Percentiles rank a stretch among this genome's conserved stretches.
phyloP scores from a whole-genome alignment of 2,113 vertebrate species.

The Zapornia atra region DNA sequence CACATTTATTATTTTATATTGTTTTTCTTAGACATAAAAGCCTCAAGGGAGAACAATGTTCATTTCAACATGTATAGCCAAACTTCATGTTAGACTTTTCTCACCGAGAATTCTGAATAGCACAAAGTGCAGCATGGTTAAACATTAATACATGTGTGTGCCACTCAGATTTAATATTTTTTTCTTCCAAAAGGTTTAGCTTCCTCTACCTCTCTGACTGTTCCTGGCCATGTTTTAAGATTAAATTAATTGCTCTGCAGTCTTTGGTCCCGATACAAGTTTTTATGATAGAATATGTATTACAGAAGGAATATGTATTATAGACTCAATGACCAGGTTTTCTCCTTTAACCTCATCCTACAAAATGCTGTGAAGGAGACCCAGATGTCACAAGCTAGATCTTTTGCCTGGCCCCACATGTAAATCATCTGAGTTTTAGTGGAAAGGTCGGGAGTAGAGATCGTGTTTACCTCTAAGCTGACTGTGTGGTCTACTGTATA shows the following conservation, averaged over 20 bases:
- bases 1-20: not conserved
- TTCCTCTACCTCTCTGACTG: not conserved
- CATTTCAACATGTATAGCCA: not conserved
- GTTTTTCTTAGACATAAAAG: not conserved
- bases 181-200: not conserved
- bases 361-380: not conserved
- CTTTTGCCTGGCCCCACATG: not conserved
- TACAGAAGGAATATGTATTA: too few species aligned
- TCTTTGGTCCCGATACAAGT: not conserved
- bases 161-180: not conserved
- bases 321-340: not conserved
- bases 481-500: not conserved
- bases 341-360: not conserved
- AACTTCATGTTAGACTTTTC: not conserved
- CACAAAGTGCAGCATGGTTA: not conserved
- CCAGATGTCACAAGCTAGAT: not conserved
- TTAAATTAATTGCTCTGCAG: not conserved
- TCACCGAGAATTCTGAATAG: not conserved
- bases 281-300: not conserved
- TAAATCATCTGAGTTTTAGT: not conserved
- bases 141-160: not conserved
- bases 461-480: not conserved
- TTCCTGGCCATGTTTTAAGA: not conserved
- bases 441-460: not conserved
- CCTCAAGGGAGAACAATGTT: not conserved